These are phyloP conservation scores for Enchytraeus crypticus DNA, from an alignment of 2,888 invertebrate species.

Conservation along the genomic window DNA sequence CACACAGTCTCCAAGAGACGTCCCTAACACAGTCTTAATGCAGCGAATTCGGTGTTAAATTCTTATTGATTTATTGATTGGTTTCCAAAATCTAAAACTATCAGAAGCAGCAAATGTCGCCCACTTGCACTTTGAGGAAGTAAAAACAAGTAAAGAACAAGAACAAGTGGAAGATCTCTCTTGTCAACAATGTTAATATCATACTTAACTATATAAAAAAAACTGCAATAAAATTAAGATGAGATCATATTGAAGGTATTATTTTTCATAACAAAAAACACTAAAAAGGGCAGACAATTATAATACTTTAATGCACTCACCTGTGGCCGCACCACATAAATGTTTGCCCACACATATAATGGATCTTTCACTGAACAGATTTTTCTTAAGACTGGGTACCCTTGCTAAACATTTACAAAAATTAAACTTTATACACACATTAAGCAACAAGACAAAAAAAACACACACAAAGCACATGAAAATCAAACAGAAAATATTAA, in stretches of 20 bases:
- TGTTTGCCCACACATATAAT: slow-evolving; percentile 71
- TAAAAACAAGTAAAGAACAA: too few relatives aligned
- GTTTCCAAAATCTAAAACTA: too few relatives aligned
- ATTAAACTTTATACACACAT: neutral
- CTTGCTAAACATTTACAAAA: too few relatives aligned
- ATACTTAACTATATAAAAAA: neutral
- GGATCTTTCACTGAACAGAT: too few relatives aligned
- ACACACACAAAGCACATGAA: slow-evolving; percentile 1
- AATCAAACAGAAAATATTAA: neutral
- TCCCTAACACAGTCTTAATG: too few relatives aligned
- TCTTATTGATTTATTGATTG: too few relatives aligned
- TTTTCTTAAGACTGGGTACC: too few relatives aligned
- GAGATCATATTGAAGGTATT: neutral
- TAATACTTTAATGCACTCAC: slow-evolving; percentile 45
- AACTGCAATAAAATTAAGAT: neutral
- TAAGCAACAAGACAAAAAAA: neutral
- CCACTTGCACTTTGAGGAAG: too few relatives aligned
- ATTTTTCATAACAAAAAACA: neutral
- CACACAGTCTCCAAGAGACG: too few relatives aligned
- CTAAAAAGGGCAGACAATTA: neutral
- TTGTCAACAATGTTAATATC: neutral
- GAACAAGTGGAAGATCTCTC: neutral
- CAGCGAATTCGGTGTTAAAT: too few relatives aligned
- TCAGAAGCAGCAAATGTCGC: too few relatives aligned
- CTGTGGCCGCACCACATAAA: slow-evolving; percentile 78